Conservation (phyloP, 2,113 vertebrate genomes). For the Leptosomus discolor region DNA sequence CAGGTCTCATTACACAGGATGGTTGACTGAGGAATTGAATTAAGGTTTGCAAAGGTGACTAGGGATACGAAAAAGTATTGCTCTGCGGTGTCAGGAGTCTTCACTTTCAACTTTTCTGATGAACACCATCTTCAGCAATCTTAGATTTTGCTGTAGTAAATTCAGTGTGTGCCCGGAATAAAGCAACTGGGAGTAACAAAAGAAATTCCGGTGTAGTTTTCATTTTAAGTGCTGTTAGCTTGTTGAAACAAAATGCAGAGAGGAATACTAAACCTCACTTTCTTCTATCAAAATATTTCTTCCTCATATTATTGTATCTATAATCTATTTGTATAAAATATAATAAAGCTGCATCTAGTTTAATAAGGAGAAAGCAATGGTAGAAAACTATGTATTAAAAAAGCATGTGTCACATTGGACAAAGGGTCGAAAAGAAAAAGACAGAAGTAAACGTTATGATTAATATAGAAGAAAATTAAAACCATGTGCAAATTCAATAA, state of each 20-base stretch:
- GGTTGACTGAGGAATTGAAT: slow-evolving; percentile 26
- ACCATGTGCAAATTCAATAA: background rate
- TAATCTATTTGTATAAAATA: background rate
- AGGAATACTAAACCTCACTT: background rate
- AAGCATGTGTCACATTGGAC: background rate
- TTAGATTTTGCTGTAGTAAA: background rate
- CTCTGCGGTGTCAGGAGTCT: background rate
- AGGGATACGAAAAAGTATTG: background rate
- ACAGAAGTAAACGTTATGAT: background rate
- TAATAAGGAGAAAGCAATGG: background rate
- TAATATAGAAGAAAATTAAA: slow-evolving; percentile 8
- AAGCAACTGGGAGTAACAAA: background rate
- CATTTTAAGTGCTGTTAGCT: background rate
- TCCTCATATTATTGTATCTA: background rate
- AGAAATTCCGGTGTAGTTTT: background rate
- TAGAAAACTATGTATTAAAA: background rate
- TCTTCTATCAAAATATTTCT: background rate
- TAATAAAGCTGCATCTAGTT: background rate
- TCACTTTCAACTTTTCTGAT: background rate
- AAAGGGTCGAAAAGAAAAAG: background rate
- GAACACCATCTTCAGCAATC: background rate
- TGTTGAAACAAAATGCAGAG: background rate
- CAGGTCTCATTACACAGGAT: slow-evolving; percentile 5
- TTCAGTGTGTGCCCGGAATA: background rate
- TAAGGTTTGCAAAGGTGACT: slow-evolving; percentile 9